Evolutionary conservation across 2,888 invertebrate species (phyloP).

Genomic region (Pristionchus japonicus): DNA sequence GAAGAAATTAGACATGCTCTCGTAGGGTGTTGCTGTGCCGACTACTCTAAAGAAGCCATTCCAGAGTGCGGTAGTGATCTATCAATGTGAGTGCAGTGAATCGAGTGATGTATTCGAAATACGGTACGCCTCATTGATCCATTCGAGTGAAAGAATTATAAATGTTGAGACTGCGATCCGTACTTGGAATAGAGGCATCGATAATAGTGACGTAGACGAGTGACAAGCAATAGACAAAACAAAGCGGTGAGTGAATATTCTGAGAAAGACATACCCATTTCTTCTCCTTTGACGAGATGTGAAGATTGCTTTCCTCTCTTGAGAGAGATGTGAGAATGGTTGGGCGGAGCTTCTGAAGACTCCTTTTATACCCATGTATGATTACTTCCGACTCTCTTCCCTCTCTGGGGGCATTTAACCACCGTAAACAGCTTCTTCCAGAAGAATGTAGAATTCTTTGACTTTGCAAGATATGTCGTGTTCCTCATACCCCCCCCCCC

Average conservation of each 20-base stretch:
- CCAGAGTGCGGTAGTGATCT: neutral
- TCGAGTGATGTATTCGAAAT: neutral
- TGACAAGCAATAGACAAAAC: neutral
- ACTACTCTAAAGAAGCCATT: neutral
- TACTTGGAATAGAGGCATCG: neutral
- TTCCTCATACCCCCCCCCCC: too few relatives aligned
- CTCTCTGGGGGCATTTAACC: neutral
- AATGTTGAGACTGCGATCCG: neutral
- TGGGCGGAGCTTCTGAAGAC: neutral
- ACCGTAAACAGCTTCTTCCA: neutral
- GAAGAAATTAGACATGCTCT: conserved; percentile 46
- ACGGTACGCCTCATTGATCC: neutral
- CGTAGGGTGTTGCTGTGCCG: neutral
- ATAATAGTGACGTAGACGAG: neutral
- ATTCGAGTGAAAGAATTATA: too few relatives aligned
- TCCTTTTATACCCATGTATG: conserved; percentile 3
- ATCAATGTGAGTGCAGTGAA: neutral
- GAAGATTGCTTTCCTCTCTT: conserved; percentile 34
- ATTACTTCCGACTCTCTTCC: neutral
- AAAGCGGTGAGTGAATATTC: neutral
- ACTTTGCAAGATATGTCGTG: too few relatives aligned
- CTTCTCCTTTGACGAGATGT: neutral
- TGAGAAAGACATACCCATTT: conserved; percentile 33
- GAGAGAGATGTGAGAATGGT: conserved; percentile 11
- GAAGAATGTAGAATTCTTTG: too few relatives aligned